A percentile compares a stretch with the other conserved stretches of the same genome.
These are phyloP conservation scores for Xenotilapia caudafasciata DNA, from an alignment of 2,113 vertebrate genomes.

Conservation along the genomic window DNA sequence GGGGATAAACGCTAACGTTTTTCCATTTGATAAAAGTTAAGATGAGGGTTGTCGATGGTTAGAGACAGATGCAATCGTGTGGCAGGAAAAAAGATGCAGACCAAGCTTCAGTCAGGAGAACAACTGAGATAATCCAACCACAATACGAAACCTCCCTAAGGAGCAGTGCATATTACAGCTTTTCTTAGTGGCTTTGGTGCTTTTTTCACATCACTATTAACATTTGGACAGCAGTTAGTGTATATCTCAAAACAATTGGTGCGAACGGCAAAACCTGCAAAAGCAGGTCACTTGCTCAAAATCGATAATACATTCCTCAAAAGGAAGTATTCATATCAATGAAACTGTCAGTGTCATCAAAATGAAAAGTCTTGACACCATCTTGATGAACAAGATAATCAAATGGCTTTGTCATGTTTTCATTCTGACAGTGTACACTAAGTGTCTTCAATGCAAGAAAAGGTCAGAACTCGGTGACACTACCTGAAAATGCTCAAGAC, in stretches of 20 bases:
- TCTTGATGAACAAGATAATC: not conserved
- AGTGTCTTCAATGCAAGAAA: not conserved
- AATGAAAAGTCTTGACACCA: not conserved
- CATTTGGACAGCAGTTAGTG: not conserved
- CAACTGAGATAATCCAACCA: not conserved
- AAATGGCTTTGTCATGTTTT: not conserved
- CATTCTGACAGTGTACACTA: not conserved
- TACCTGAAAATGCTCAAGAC: not conserved
- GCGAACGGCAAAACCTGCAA: accelerated
- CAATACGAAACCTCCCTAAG: not conserved
- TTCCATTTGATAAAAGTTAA: not conserved
- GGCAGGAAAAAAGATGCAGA: not conserved
- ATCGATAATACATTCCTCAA: not conserved
- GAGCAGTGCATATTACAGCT: not conserved
- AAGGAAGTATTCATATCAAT: not conserved
- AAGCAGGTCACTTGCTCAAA: not conserved
- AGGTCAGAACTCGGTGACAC: not conserved
- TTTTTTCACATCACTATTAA: not conserved
- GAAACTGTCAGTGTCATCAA: not conserved
- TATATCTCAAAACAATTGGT: not conserved
- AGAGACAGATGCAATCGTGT: not conserved
- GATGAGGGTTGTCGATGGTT: not conserved
- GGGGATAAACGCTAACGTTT: not conserved
- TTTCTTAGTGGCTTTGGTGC: not conserved
- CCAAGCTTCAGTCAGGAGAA: not conserved